Evolutionary conservation across 2,113 vertebrate genomes (phyloP).

Genomic region (Erythrolamprus reginae): DNA sequence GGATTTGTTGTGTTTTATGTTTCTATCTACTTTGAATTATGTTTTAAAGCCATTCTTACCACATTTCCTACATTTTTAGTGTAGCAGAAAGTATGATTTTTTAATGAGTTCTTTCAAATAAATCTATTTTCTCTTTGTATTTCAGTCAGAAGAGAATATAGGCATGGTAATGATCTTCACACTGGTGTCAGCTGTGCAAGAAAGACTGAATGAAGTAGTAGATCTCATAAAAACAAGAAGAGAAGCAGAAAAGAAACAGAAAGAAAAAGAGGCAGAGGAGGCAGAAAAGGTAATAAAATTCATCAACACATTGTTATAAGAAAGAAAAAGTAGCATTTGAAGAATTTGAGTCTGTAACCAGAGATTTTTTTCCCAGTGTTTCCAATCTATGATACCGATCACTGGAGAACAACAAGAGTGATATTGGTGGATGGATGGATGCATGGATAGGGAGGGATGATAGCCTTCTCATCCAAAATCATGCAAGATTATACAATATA

Average conservation of each 20-base stretch:
- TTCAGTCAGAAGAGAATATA: slow-evolving; percentile 89
- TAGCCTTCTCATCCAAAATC: background rate
- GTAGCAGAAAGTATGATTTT: background rate
- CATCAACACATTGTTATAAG: background rate
- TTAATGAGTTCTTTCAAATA: slow-evolving; percentile 5
- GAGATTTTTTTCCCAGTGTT: background rate
- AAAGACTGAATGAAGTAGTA: slow-evolving; percentile 94
- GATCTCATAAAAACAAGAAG: slow-evolving; percentile 87
- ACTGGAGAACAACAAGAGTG: background rate
- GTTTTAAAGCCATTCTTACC: background rate
- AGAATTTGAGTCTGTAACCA: background rate
- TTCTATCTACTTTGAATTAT: background rate
- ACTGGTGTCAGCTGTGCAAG: slow-evolving; percentile 92
- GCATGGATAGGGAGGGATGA: background rate
- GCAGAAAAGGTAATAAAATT: slow-evolving; percentile 84
- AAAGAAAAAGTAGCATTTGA: background rate
- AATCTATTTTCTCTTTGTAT: slow-evolving; percentile 33
- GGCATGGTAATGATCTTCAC: slow-evolving; percentile 99
- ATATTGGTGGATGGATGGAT: background rate
- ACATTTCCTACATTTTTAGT: background rate
- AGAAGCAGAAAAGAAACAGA: slow-evolving; percentile 86
- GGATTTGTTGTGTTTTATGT: background rate
- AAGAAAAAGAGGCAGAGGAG: slow-evolving; percentile 91
- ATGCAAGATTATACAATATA: background rate
- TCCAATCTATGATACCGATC: background rate